phyloP scores from a whole-genome alignment of 2,888 invertebrate genomes.

The Mythimna vitellina region DNA sequence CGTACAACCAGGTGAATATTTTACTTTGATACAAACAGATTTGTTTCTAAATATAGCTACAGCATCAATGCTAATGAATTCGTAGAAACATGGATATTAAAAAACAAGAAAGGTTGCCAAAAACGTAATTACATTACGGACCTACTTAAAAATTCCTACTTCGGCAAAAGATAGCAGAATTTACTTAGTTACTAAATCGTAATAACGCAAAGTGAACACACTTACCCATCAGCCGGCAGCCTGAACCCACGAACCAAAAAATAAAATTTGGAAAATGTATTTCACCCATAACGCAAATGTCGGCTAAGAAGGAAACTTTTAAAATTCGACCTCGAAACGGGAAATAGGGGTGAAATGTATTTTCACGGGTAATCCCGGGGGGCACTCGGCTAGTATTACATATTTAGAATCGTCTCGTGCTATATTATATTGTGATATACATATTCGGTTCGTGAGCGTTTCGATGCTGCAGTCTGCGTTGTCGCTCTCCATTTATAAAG shows the following conservation, averaged over 20 bases:
- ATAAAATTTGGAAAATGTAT: conserved; percentile 64
- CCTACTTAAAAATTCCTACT: conserved; percentile 32
- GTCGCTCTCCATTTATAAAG: conserved; percentile 72
- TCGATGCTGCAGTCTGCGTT: conserved; percentile 66
- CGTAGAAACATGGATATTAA: conserved; percentile 4
- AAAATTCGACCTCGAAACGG: conserved; percentile 64
- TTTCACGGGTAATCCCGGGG: conserved; percentile 61
- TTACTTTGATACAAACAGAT: background rate
- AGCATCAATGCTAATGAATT: conserved; percentile 8
- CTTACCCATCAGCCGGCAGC: conserved; percentile 55
- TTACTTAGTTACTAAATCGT: conserved; percentile 58
- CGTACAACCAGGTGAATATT: background rate
- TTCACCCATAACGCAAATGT: conserved; percentile 62
- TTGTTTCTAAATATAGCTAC: background rate
- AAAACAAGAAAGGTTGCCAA: conserved; percentile 26
- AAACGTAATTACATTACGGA: conserved; percentile 44
- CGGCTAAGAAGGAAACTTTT: conserved; percentile 60
- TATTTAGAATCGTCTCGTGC: conserved; percentile 60
- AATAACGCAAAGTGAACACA: conserved; percentile 61
- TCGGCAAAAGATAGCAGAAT: conserved; percentile 44
- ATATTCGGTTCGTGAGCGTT: conserved; percentile 45
- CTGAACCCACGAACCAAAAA: conserved; percentile 50
- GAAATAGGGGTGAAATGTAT: conserved; percentile 63
- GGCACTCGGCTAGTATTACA: conserved; percentile 58
- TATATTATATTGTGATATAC: conserved; percentile 58